Evolutionary conservation across 2,113 vertebrate species (phyloP), one percentile per base, ranked within the genome.

Genomic region (Loxodonta africana): DNA sequence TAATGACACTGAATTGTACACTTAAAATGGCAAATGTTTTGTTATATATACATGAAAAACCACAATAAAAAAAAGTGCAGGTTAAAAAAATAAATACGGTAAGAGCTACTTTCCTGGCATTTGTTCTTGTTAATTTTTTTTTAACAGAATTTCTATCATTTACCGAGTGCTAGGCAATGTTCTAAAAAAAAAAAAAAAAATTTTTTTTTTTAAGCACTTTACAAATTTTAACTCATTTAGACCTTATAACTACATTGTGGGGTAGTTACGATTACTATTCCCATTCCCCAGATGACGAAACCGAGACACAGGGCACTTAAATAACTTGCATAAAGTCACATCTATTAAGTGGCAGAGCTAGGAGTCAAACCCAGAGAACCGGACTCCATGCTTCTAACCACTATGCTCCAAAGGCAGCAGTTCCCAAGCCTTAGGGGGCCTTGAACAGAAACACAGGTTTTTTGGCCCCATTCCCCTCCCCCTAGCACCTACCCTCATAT

Each of bases 91-190:
- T 80, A 37, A 89, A 37, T 37, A 37, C 21, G 71, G 18, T 37
- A 74, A 41, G n/a, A 74, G 30, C 10, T n/a, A 37, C 46, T 53
- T 92, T 60, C 73, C 28, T 73, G 41, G 53, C 37, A 23, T 89
- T 87, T 44, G 4, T 53, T 91, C 85, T 76, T 53, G 28, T 76
- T 87, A 26, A 20, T 33, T 37, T 74, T 92, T 89, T n/a, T 33
- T 82, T 69, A 94, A 51, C 63, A 95, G 63, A 88, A 25, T 81
- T 63, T 71, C 74, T 86, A 26, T 48, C 74, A 78, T 74, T 87
- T 30, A 77, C 21, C 41, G 18, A 8, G 28, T 85, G 14, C 60
- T 25, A 46, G 14, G 33, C 60, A 88, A 86, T 44, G 26, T 71
- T 37, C 37, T 37, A 37, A 37, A 37, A 37, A 37, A 37, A 37